Evolutionary conservation across 2,888 invertebrate species (phyloP), one percentile per base, ranked within the genome.

Genomic region (Pristionchus fissidentatus): DNA sequence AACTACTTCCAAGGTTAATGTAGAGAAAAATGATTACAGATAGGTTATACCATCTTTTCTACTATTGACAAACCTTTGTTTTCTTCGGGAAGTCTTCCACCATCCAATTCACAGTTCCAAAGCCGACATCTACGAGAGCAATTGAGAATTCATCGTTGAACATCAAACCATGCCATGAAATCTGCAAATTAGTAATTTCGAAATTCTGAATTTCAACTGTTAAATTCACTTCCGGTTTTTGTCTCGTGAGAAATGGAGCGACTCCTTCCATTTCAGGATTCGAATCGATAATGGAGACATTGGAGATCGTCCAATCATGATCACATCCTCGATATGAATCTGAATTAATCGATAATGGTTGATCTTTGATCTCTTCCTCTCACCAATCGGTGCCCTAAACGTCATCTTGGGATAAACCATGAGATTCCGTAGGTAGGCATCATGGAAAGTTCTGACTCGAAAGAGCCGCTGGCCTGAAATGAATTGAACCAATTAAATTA

Each of bases 311-410:
- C 82, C 87, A 91, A 35, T 90, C 87, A 79, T 92, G 92, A 73
- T 92, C 92, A 85, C 92, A 92, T 0, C 90, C 92, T 57, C 90
- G 87, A 83, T 92, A 92, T n/a, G 86, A 83, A 8, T 92, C 92
- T 92, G 52, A 66, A 89, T 57, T n/a, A 3, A 75, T 26, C 38
- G 22, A 70, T 41, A 8, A 38, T 0, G 3, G 8, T 5, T 41
- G 41, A 41, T 41, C 38, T 41, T 35, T 41, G 38, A 38, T 70
- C 41, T n/a, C 3, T 41, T 1, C n/a, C n/a, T n/a, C 13, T 41
- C 35, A 70, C 38, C 35, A 41, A 15, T 70, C 15, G 41, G 41
- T 38, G 70, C 35, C 38, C 70, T 41, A 26, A 75, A 92, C 26
- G 87, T 87, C 62, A 92, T 86, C 62, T 89, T 79, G 5, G 92